Percentiles rank a stretch among this genome's conserved stretches.
phyloP scores from a whole-genome alignment of 2,797 vertebrate genomes.

The Enteromius mattozi region DNA sequence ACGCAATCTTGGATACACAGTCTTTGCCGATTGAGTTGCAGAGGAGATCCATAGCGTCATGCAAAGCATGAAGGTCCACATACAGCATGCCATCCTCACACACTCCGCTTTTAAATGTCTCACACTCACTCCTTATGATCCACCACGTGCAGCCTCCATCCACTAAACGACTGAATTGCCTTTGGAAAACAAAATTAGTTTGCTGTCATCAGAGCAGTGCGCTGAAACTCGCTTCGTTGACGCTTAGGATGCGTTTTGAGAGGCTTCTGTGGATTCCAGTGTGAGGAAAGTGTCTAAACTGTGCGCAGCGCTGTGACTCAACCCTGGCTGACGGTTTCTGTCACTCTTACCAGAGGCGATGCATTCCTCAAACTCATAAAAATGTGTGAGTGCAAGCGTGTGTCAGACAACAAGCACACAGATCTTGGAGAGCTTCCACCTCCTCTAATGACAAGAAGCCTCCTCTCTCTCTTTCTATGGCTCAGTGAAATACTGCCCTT shows the following conservation, averaged over 20 bases:
- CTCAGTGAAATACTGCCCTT: slow-evolving; percentile 60
- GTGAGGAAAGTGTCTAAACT: slow-evolving; percentile 51
- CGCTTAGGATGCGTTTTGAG: slow-evolving; percentile 39
- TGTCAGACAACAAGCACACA: slow-evolving; percentile 63
- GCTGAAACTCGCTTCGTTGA: slow-evolving; percentile 34
- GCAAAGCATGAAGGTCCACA: slow-evolving; percentile 67
- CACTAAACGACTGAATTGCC: slow-evolving; percentile 7
- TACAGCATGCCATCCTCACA: slow-evolving; percentile 68
- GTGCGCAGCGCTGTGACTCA: slow-evolving; percentile 57
- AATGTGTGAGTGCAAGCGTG: slow-evolving; percentile 8
- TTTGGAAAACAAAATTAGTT: slow-evolving; percentile 1
- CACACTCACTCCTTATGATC: slow-evolving; percentile 28
- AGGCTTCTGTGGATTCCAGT: slow-evolving; percentile 55
- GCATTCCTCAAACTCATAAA: slow-evolving; percentile 66
- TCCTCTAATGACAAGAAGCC: slow-evolving; percentile 79
- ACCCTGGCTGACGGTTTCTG: slow-evolving; percentile 56
- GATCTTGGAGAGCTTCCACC: slow-evolving; percentile 78
- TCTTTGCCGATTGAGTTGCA: slow-evolving; percentile 66
- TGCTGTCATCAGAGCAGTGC: slow-evolving; percentile 38
- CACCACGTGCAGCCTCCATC: slow-evolving; percentile 40
- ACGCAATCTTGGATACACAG: slow-evolving; percentile 83
- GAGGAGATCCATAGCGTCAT: slow-evolving; percentile 63
- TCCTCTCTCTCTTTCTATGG: slow-evolving; percentile 45
- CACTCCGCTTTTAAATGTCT: slow-evolving; percentile 25
- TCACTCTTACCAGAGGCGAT: slow-evolving; percentile 67